These are phyloP conservation scores for Liopterus haemorrhoidalis DNA, from an alignment of 2,888 invertebrate species.

Conservation along the genomic window DNA sequence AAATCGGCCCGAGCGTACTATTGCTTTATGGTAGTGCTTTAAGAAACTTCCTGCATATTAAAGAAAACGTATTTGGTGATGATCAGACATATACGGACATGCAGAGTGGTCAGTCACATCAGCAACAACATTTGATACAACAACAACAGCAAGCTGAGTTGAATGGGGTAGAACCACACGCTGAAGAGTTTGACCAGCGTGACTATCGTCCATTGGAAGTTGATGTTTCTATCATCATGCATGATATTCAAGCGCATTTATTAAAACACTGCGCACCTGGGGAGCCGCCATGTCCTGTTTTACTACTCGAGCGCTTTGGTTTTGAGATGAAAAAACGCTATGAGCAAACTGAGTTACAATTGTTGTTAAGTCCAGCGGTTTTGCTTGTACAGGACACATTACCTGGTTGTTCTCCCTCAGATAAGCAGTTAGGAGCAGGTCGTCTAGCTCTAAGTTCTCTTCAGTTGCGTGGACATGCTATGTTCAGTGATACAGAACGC, in stretches of 20 bases:
- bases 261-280: slow-evolving; percentile 82
- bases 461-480: slow-evolving; percentile 88
- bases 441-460: slow-evolving; percentile 79
- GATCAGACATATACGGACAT: slow-evolving; percentile 92
- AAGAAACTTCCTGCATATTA: slow-evolving; percentile 79
- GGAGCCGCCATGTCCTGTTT: slow-evolving; percentile 87
- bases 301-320: slow-evolving; percentile 83
- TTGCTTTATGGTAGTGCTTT: slow-evolving; percentile 88
- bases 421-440: slow-evolving; percentile 73
- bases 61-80: slow-evolving; percentile 97
- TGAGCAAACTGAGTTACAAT: slow-evolving; percentile 84
- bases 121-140: slow-evolving; percentile 48
- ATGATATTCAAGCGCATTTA: slow-evolving; percentile 92
- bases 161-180: slow-evolving; percentile 54
- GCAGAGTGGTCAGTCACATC: slow-evolving; percentile 46
- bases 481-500: slow-evolving; percentile 91
- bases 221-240: slow-evolving; percentile 85
- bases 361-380: slow-evolving; percentile 82
- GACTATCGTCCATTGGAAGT: slow-evolving; percentile 86
- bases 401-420: slow-evolving; percentile 58
- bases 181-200: slow-evolving; percentile 75
- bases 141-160: slow-evolving; percentile 45
- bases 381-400: slow-evolving; percentile 71
- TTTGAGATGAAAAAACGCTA: slow-evolving; percentile 97
- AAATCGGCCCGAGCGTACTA: slow-evolving; percentile 90